Evolutionary conservation across 2,797 vertebrate species (phyloP).

Genomic region (Pangasius larnaudii): DNA sequence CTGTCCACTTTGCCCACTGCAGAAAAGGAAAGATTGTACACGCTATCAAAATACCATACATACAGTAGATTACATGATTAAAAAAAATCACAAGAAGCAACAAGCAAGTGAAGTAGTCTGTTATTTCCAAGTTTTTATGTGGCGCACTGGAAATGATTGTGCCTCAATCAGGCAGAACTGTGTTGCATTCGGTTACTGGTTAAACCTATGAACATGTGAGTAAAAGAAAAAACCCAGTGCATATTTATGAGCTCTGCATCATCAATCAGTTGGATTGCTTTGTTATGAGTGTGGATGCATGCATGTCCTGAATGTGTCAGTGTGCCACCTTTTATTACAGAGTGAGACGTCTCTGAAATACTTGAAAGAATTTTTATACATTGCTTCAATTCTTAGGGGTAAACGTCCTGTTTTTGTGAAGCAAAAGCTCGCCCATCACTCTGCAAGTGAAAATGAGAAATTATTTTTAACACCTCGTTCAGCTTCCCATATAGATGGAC

Average conservation of each 20-base stretch:
- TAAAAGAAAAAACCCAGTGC: background rate
- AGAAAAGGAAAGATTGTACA: background rate
- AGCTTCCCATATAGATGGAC: conserved; percentile 20
- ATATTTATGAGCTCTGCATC: background rate
- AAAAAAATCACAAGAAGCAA: background rate
- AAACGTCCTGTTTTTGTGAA: background rate
- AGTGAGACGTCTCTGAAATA: background rate
- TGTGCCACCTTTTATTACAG: background rate
- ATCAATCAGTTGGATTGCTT: background rate
- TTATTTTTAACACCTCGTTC: conserved; percentile 50
- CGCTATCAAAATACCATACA: background rate
- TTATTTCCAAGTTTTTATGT: background rate
- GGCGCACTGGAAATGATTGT: background rate
- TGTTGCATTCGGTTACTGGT: background rate
- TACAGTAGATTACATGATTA: too few relatives aligned
- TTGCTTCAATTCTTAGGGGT: background rate
- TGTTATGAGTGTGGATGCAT: background rate
- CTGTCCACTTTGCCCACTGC: background rate
- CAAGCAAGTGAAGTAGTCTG: background rate
- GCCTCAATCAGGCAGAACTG: background rate
- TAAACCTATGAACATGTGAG: background rate
- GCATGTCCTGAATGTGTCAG: background rate
- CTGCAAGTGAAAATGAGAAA: conserved; percentile 39
- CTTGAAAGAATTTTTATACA: background rate
- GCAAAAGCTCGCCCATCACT: background rate